Base-by-base conservation (phyloP, 2,113 vertebrate genomes). In the Podarcis raffonei region DNA sequence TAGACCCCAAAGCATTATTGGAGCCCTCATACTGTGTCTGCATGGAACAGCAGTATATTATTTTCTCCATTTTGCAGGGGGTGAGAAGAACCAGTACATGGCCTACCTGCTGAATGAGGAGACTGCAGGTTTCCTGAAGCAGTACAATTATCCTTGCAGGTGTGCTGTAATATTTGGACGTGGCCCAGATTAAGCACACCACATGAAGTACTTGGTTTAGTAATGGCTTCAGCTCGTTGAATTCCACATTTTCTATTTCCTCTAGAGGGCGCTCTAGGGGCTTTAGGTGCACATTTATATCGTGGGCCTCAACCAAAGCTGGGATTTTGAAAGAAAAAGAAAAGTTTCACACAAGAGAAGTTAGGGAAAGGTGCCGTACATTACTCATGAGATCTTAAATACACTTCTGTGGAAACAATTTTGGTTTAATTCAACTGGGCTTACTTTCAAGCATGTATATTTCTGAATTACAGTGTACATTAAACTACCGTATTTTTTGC, bases 81-180 rank as follows among this genome's bases (percentile, higher is more conserved):
- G 39, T 3, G 30, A 81, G 42, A 90, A 68, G 16, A 86, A 35
- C 9, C 8, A 25, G 20, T 37, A 48, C 59, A 12, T 0, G 1
- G 68, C 94, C 0, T 83, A 99, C 99, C 98, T 98, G 98, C 82
- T 98, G 97, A 18, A 99, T 96, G 91, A 99, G 97, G 12, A 99
- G 98, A 96, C 98, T 98, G 95, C 98, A 98, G 79, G 97, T 97
- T 93, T 98, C 98, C 90, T 97, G 98, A 32, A 99, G 97, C 82
- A 99, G 97, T 84, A 98, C 97, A 0, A 97, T 96, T 22, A 99
- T 81, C 85, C 97, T 94, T 15, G 92, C 71, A 0, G 98, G 97
- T 72, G 94, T 94, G 66, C 90, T 96, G 96, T 98, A 99, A 95
- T 97, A 96, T 88, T 92, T 94, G 91, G 96, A 99, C 22, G 94